Conservation (phyloP, 2,888 invertebrate species). For the Dichetophora obliterata region DNA sequence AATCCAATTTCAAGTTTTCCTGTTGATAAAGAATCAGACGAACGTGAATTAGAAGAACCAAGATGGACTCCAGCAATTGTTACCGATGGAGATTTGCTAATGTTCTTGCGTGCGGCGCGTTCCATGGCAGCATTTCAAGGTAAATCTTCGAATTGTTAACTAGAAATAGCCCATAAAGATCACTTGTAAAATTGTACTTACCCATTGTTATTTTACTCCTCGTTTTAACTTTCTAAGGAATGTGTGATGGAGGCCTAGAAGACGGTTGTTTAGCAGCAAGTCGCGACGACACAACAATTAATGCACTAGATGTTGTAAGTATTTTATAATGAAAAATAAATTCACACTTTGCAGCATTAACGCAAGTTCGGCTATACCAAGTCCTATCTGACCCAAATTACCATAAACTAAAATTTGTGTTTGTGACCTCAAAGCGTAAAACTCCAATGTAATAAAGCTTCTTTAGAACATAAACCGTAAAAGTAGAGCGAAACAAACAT, state of each 20-base stretch:
- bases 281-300: slow-evolving; percentile 96
- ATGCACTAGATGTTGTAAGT: slow-evolving; percentile 91
- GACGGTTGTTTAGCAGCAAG: slow-evolving; percentile 97
- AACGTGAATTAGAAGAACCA: slow-evolving; percentile 81
- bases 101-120: slow-evolving; percentile 96
- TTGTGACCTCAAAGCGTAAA: no score
- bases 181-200: no score
- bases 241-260: slow-evolving; percentile 98
- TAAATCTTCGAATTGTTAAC: slow-evolving; percentile 51
- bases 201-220: not conserved
- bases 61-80: slow-evolving; percentile 95
- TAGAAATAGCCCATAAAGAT: slow-evolving; percentile 30
- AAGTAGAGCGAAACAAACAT: no score
- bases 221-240: slow-evolving; percentile 72
- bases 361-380: no score
- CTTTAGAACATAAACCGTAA: no score
- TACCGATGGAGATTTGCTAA: slow-evolving; percentile 93
- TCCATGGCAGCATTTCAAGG: slow-evolving; percentile 97
- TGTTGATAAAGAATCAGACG: slow-evolving; percentile 70
- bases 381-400: no score
- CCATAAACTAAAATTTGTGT: no score
- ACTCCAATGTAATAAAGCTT: no score
- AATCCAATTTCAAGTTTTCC: slow-evolving; percentile 71
- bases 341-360: not conserved
- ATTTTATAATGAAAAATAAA: slow-evolving; percentile 5